phyloP scores from a whole-genome alignment of 2,888 invertebrate species.

The Meliscaeva auricollis region DNA sequence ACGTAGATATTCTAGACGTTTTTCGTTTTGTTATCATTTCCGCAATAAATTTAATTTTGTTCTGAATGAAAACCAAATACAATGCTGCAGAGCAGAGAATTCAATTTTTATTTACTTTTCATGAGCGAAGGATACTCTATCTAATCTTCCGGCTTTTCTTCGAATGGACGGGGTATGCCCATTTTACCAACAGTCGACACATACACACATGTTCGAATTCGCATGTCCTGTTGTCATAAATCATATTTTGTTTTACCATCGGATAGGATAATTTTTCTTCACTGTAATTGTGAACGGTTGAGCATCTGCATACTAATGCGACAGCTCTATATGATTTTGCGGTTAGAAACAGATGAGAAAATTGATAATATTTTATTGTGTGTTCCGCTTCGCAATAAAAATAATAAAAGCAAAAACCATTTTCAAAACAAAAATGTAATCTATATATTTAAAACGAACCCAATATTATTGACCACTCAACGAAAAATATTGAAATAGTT shows the following conservation, averaged over 20 bases:
- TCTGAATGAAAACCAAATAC: slow-evolving; percentile 57
- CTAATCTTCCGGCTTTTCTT: slow-evolving; percentile 65
- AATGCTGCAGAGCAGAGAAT: slow-evolving; percentile 48
- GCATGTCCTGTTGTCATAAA: slow-evolving; percentile 65
- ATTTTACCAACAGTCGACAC: neutral
- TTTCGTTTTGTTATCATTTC: slow-evolving; percentile 82
- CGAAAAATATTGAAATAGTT: too few species aligned
- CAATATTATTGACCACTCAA: too few species aligned
- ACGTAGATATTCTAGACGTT: slow-evolving; percentile 63
- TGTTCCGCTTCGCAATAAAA: too few species aligned
- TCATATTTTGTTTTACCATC: slow-evolving; percentile 67
- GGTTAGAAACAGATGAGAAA: neutral
- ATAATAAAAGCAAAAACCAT: too few species aligned
- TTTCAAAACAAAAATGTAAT: too few species aligned
- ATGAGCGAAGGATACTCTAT: slow-evolving; percentile 57
- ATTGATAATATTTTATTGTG: too few species aligned
- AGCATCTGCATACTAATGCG: slow-evolving; percentile 67
- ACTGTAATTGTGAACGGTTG: slow-evolving; percentile 61
- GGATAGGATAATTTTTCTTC: slow-evolving; percentile 65
- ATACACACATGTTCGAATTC: slow-evolving; percentile 28
- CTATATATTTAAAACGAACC: too few species aligned
- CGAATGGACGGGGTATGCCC: slow-evolving; percentile 18
- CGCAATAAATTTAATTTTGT: slow-evolving; percentile 82
- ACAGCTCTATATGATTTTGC: neutral
- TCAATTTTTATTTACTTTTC: slow-evolving; percentile 73